Percentiles rank a stretch among this genome's conserved stretches.
Conservation (phyloP, 2,113 vertebrate genomes). For the Hypanus sabinus region DNA sequence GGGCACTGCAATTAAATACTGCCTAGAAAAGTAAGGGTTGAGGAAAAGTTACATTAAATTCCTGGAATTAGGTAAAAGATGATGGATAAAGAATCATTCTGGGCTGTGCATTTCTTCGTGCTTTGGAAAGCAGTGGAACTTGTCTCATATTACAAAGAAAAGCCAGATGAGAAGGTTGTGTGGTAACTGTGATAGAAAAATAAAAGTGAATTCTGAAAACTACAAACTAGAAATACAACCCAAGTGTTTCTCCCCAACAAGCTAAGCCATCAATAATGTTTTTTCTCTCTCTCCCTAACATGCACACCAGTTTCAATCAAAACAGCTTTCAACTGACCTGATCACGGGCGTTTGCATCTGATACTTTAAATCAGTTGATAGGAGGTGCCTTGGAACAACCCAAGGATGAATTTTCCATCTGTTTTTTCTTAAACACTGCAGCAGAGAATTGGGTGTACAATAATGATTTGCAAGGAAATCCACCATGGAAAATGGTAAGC, state of each 20-base stretch:
- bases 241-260: not conserved
- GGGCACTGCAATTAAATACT: constrained; percentile 96
- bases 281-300: not conserved
- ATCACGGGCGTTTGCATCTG: not conserved
- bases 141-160: not conserved
- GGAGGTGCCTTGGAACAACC: not conserved
- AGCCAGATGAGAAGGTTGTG: not conserved
- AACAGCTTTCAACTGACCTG: not conserved
- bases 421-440: not conserved
- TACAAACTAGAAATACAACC: not conserved
- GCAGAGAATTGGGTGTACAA: not conserved
- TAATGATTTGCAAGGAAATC: too few relatives aligned
- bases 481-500: too few relatives aligned
- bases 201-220: not conserved
- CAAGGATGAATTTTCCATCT: not conserved
- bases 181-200: not conserved
- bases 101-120: not conserved
- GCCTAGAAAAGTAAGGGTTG: constrained; percentile 99
- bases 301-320: not conserved
- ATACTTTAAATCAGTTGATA: not conserved
- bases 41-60: constrained; percentile 88
- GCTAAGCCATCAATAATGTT: not conserved
- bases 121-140: not conserved
- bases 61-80: constrained; percentile 83
- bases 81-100: constrained; percentile 79